Evolutionary conservation across 1,140 invertebrate genomes (phyloP), one percentile per base, ranked within the genome.

Genomic region (Heliconius congener): DNA sequence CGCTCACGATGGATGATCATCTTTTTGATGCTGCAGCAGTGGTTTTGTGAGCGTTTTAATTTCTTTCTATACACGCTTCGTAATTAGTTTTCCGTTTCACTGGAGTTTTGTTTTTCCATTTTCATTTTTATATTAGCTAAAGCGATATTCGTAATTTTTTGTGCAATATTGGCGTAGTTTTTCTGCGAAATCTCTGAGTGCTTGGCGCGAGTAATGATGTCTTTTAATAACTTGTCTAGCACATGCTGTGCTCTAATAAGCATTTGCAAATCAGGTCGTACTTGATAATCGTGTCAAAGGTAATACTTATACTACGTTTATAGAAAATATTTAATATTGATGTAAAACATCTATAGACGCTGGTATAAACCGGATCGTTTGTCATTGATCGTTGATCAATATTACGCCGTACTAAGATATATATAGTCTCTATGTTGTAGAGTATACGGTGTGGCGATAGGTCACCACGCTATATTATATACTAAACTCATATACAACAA

Each of bases 1-100:
- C 87, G 87, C 81, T 87, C 87, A 85, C 87, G 90, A 92, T 92
- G 90, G 90, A 93, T 93, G 91, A 91, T 90, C 90, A 90, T 88
- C 87, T 89, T 88, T 88, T 87, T 84, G 84, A 86, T 83, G 80
- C 74, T 82, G 78, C 81, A 86, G 78, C 79, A 86, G 82, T 83
- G 79, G 81, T 89, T 86, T 82, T 77, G 74, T 82, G 78, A 81
- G 73, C 78, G 75, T 80, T 84, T 83, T 84, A 81, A 84, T 81
- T 82, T 84, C 78, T 84, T 82, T 84, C 83, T 81, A 80, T 82
- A 82, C 81, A 73, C 79, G 77, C 50, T 80, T 79, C 57, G 76
- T 84, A 84, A 84, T 84, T 84, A 84, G 83, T 84, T 84, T 84
- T 84, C 79, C 77, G 78, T 79, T 82, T 82, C 83, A 74, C 71